phyloP scores from a whole-genome alignment of 2,888 invertebrate genomes.

The Ceraclea dissimilis region DNA sequence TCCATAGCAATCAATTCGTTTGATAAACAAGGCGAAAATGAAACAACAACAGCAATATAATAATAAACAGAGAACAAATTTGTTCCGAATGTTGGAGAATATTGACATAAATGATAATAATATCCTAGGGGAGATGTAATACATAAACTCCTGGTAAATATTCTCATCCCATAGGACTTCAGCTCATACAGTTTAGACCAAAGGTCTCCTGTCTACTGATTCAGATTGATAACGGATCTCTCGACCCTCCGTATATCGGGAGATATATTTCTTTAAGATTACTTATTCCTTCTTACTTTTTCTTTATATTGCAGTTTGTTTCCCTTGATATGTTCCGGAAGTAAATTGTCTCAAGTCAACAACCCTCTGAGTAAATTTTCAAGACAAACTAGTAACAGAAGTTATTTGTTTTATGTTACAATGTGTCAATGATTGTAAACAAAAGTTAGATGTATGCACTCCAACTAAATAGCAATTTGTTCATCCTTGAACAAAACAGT shows the following conservation, averaged over 20 bases:
- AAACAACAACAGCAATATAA: background rate
- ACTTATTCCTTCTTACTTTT: slow-evolving; percentile 18
- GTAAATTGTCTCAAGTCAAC: slow-evolving; percentile 11
- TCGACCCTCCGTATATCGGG: slow-evolving; percentile 7
- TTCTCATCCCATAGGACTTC: slow-evolving; percentile 9
- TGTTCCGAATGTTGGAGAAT: background rate
- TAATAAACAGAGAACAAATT: slow-evolving; percentile 3
- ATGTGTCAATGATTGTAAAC: slow-evolving; percentile 4
- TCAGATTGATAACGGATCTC: slow-evolving; percentile 26
- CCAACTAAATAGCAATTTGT: background rate
- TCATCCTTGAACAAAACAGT: too few species aligned
- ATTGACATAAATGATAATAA: slow-evolving; percentile 14
- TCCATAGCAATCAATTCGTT: background rate
- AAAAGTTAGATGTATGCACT: background rate
- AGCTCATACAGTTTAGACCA: slow-evolving; percentile 3
- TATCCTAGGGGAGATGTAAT: slow-evolving; percentile 17
- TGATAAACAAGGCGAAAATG: slow-evolving; percentile 5
- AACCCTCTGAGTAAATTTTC: background rate
- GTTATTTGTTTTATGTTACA: slow-evolving; percentile 7
- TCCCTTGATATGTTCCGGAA: slow-evolving; percentile 6
- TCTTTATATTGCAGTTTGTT: slow-evolving; percentile 1
- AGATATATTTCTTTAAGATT: slow-evolving; percentile 23
- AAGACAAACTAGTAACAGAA: background rate
- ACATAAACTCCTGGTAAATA: background rate
- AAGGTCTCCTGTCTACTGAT: slow-evolving; percentile 21